Conservation (phyloP, 2,888 invertebrate genomes). For the Mactromeris polynyma region DNA sequence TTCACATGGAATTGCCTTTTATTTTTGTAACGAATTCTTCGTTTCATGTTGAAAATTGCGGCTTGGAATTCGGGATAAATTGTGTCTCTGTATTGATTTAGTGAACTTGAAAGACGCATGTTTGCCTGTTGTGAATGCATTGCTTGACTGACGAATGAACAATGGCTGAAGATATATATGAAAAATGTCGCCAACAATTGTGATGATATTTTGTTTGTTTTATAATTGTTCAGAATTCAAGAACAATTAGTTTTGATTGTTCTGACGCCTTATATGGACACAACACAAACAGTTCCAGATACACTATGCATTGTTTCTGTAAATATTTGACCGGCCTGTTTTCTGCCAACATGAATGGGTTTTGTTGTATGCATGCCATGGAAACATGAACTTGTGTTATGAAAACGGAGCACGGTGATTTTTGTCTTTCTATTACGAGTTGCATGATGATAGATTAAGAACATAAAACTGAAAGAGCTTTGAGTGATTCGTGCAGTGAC, state of each 20-base stretch:
- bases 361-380: not conserved
- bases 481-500: not conserved
- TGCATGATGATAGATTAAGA: not conserved
- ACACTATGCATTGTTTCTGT: not conserved
- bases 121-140: not conserved
- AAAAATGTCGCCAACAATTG: not conserved
- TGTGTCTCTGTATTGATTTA: not conserved
- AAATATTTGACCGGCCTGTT: not conserved
- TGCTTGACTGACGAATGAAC: not conserved
- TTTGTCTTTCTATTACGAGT: not conserved
- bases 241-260: not conserved
- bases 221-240: slow-evolving; percentile 3
- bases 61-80: not conserved
- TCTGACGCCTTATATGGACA: not conserved
- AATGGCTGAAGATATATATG: not conserved
- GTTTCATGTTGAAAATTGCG: not conserved
- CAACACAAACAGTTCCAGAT: not conserved
- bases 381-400: not conserved
- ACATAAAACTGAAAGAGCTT: not conserved
- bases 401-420: not conserved
- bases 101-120: not conserved
- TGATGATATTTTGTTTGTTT: not conserved
- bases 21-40: not conserved
- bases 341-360: not conserved
- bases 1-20: not conserved